Evolutionary conservation across 2,113 vertebrate genomes (phyloP), one percentile per base, ranked within the genome.

Genomic region (Phalacrocorax carbo): DNA sequence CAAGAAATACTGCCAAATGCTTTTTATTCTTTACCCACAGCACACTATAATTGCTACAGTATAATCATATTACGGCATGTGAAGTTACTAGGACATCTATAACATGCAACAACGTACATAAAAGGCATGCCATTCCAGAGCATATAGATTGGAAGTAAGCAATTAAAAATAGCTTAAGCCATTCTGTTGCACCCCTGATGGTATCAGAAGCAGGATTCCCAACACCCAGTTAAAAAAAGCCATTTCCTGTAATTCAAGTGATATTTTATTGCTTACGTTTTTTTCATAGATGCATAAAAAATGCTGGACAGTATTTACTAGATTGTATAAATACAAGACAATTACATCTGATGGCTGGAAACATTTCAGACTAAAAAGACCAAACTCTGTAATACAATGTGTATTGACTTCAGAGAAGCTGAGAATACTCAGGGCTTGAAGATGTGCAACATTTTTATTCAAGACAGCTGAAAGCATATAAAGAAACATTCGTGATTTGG

Each of bases 401-500:
- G 0, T 19, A 32, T 3, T 32, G 66, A n/a, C 44, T 83, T 76
- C 32, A 68, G 84, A 88, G 80, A 68, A 64, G 32, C 87, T 26
- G 36, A 34, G 38, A 80, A 34, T 18, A 81, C 25, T 48, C 10
- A 4, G 62, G 48, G 16, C 68, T 91, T 64, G 71, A 68, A 70
- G 27, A 78, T 5, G 12, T 9, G 36, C 29, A 49, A 18, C 2
- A 15, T 13, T 77, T 88, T 66, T 46, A 9, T 36, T 66, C 21
- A 4, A 13, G 9, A 36, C 2, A 58, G 21, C 26, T 48, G 69
- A 61, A 17, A 72, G 44, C 58, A 46, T 2, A 29, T 2, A 64
- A 29, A 38, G 55, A 60, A 77, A 69, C 17, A 21, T 14, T 21
- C 0, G 5, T 0, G 0, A 9, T 60, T 38, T 60, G 46, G 9